A percentile compares a stretch with the other conserved stretches of the same genome.
Conservation (phyloP, 2,888 invertebrate genomes). For the Crossocerus cetratus region DNA sequence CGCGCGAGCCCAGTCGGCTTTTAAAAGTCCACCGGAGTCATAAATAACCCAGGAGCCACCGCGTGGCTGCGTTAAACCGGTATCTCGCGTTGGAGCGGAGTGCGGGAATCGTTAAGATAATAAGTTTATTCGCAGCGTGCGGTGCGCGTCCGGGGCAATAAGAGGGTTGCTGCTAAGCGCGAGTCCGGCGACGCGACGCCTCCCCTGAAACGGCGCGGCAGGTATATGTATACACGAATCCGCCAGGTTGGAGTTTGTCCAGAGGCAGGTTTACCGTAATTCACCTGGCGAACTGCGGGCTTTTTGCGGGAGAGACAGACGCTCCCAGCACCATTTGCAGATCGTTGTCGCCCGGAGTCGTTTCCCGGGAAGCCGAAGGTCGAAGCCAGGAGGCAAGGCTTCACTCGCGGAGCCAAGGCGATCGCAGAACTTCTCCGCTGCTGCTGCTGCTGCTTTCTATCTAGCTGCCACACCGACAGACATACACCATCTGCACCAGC, state of each 20-base stretch:
- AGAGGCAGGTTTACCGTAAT: conserved; percentile 34
- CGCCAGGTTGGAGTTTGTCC: not conserved
- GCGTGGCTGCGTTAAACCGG: not conserved
- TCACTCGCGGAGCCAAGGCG: conserved; percentile 42
- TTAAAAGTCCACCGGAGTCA: not conserved
- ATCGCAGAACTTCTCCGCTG: conserved; percentile 35
- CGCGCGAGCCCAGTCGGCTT: no score
- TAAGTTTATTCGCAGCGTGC: not conserved
- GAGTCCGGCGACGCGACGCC: no score
- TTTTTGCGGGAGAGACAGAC: not conserved
- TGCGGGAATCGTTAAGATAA: conserved; percentile 1
- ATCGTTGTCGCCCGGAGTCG: not conserved
- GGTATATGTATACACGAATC: not conserved
- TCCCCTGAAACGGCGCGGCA: no score
- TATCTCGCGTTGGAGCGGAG: not conserved
- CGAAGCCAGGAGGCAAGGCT: conserved; percentile 37
- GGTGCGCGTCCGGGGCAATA: not conserved
- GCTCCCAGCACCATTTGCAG: not conserved
- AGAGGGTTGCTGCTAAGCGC: no score
- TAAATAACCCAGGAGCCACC: not conserved
- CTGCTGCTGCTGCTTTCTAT: conserved; percentile 41
- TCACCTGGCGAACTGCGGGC: conserved; percentile 7
- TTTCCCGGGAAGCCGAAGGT: conserved; percentile 32
- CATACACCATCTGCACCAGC: no score
- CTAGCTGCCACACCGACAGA: not conserved